A percentile compares a stretch with the other conserved stretches of the same genome.
These are phyloP conservation scores for Rhinoptilus africanus DNA, from an alignment of 2,113 vertebrate species.

Conservation along the genomic window DNA sequence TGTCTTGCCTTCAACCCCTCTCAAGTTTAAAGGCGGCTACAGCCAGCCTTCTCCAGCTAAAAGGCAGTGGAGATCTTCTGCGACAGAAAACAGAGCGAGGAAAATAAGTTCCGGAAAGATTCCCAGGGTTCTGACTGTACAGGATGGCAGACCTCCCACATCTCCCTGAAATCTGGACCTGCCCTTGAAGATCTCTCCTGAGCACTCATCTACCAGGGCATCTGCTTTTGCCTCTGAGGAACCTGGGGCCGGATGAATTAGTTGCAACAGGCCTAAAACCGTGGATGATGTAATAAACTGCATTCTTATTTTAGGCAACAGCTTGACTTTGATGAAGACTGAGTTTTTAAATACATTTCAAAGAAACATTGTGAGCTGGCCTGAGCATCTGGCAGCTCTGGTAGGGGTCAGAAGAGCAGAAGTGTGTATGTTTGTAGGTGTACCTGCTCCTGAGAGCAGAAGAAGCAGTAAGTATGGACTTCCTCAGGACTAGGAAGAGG, in stretches of 20 bases:
- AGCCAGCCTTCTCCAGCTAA: not conserved
- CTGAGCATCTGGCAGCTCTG: not conserved
- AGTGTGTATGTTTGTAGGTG: not conserved
- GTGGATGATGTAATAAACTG: rapidly evolving
- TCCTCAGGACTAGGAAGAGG: not conserved
- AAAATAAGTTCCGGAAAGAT: not conserved
- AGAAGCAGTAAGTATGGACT: not conserved
- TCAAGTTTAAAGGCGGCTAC: not conserved
- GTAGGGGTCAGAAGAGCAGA: not conserved
- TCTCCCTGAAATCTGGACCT: not conserved
- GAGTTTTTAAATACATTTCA: not conserved
- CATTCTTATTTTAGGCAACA: not conserved
- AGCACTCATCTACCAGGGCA: not conserved
- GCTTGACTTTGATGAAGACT: not conserved
- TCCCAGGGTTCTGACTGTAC: not conserved
- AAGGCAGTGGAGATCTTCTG: not conserved
- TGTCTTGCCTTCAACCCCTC: not conserved
- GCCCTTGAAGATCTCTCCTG: not conserved
- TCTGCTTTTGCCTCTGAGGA: not conserved
- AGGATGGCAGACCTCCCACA: not conserved
- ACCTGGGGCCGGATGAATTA: not conserved
- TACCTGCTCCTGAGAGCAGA: not conserved
- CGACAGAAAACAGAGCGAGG: not conserved
- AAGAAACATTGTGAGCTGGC: rapidly evolving
- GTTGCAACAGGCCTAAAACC: not conserved